These are phyloP conservation scores for Nemotelus pantherinus DNA, from an alignment of 2,888 invertebrate genomes.

Conservation along the genomic window DNA sequence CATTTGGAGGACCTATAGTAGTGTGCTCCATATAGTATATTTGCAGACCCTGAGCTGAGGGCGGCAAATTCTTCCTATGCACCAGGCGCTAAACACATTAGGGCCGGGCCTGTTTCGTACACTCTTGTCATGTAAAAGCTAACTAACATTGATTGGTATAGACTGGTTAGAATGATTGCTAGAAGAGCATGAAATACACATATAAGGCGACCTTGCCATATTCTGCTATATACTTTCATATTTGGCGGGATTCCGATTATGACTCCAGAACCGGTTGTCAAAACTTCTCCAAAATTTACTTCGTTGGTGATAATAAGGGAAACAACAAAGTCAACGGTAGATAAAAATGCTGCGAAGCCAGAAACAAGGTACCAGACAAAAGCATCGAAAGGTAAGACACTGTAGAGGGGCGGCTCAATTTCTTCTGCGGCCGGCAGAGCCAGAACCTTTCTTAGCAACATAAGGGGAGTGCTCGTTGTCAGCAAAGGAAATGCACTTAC, in stretches of 20 bases:
- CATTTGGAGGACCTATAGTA: too few relatives aligned
- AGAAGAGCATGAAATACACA: not conserved
- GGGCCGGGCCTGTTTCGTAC: too few relatives aligned
- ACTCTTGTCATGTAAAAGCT: slow-evolving; percentile 22
- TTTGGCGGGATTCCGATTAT: not conserved
- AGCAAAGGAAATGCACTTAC: not conserved
- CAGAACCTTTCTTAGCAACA: not conserved
- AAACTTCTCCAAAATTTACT: not conserved
- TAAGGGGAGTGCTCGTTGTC: not conserved
- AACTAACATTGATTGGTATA: slow-evolving; percentile 5
- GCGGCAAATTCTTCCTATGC: too few relatives aligned
- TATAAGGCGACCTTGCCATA: not conserved
- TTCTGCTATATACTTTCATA: not conserved
- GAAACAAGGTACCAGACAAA: not conserved
- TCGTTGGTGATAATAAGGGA: too few relatives aligned
- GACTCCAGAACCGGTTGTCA: not conserved
- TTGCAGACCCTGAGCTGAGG: too few relatives aligned
- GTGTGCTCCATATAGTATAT: too few relatives aligned
- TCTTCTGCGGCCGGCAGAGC: not conserved
- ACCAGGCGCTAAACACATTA: too few relatives aligned
- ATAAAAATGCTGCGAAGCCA: not conserved
- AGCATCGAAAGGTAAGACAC: slow-evolving; percentile 1
- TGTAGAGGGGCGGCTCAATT: not conserved
- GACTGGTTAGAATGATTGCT: slow-evolving; percentile 4
- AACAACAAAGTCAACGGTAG: not conserved